Evolutionary conservation across 2,888 invertebrate species (phyloP), one percentile per base, ranked within the genome.

Genomic region (Onthophagus sagittarius): DNA sequence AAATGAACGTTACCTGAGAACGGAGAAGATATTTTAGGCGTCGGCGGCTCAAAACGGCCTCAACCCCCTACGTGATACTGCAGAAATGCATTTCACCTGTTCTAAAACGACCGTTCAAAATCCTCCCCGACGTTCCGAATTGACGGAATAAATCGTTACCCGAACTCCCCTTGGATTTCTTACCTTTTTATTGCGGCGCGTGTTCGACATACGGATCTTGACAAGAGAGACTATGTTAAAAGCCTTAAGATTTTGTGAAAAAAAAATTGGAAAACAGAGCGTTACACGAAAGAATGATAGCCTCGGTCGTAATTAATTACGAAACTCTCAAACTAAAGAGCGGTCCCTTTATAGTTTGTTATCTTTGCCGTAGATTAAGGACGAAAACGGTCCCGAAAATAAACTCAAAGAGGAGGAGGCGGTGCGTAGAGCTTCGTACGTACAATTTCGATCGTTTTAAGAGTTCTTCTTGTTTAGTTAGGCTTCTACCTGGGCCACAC

Each of bases 71-170:
- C 39, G 39, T 53, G 39, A 53, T 53, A 53, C 39, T 53, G 39
- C 39, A 53, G 39, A 64, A 64, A 64, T 64, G 64, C 14, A 23
- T 64, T 64, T 64, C 64, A 64, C 64, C 64, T 64, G 64, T 64
- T 64, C 64, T 15, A 15, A 53, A 15, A 64, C 23, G 64, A 23
- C 9, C 64, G 64, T 64, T 14, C 64, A 23, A 64, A 64, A 64
- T 64, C 23, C 64, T 9, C 14, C 15, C 64, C 14, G 64, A 64
- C 64, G 23, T 64, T 15, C 39, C n/a, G 64, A 15, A 23, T 15
- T 23, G 64, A 64, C 23, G 64, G 64, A 64, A 64, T 64, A 64
- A 64, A 64, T 64, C 64, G 64, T 64, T 64, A 64, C 15, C 64
- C 64, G 9, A 53, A 53, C 4, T 53, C 39, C 39, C 39, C 6